Conservation (phyloP, 2,113 vertebrate genomes). For the Erinaceus europaeus region DNA sequence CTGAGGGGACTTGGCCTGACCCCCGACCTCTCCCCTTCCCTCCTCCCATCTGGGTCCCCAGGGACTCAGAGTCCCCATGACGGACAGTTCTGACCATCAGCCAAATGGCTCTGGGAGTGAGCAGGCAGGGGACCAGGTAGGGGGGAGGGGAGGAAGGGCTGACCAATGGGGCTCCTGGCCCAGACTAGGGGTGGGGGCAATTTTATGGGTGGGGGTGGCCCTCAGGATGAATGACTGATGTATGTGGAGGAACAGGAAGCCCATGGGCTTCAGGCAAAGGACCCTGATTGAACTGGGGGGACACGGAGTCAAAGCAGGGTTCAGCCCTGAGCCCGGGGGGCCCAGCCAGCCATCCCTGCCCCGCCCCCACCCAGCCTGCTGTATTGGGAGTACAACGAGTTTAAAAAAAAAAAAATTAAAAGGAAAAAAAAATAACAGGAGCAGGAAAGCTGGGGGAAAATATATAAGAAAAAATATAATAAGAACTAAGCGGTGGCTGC, state of each 20-base stretch:
- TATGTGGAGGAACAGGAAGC: too few relatives aligned
- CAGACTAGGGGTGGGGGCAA: background rate
- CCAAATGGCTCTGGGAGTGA: constrained; percentile 73
- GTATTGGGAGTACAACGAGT: constrained; percentile 56
- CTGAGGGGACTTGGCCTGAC: constrained; percentile 71
- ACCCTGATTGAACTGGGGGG: background rate
- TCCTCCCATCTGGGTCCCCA: constrained; percentile 72
- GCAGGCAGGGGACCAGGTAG: constrained; percentile 68
- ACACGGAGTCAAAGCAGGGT: background rate
- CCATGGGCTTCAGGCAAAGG: background rate
- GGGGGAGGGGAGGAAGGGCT: constrained; percentile 64
- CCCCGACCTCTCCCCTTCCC: constrained; percentile 73
- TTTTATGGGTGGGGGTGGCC: background rate
- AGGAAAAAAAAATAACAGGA: constrained; percentile 65
- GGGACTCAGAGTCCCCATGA: constrained; percentile 74
- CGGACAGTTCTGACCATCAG: constrained; percentile 79
- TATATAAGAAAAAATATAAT: constrained; percentile 79
- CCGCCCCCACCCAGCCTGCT: constrained; percentile 47
- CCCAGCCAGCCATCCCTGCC: constrained; percentile 36
- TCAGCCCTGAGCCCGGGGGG: background rate
- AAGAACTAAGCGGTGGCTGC: constrained; percentile 76
- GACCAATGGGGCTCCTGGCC: background rate
- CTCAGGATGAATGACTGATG: background rate
- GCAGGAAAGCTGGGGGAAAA: constrained; percentile 77
- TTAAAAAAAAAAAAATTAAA: constrained; percentile 64